These are phyloP conservation scores for Platycheirus rosarum DNA, from an alignment of 2,888 invertebrate species.

Conservation along the genomic window DNA sequence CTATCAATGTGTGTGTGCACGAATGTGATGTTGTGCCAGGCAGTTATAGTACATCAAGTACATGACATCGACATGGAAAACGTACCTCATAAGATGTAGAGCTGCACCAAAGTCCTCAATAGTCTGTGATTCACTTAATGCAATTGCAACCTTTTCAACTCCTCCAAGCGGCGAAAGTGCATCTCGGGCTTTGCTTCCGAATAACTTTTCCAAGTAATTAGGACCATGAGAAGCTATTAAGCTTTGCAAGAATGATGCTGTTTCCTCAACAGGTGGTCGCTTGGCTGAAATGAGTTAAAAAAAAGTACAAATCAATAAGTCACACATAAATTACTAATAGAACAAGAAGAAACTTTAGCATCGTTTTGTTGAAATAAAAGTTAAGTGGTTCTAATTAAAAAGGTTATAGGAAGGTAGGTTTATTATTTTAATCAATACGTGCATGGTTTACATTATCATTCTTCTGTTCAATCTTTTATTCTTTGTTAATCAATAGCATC, in stretches of 20 bases:
- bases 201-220: conserved; percentile 97
- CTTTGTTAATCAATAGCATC: too few species aligned
- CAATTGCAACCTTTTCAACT: conserved; percentile 97
- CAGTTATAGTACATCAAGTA: neutral
- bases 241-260: conserved; percentile 96
- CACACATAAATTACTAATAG: neutral
- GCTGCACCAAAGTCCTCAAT: conserved; percentile 92
- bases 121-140: conserved; percentile 95
- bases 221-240: conserved; percentile 97
- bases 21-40: neutral
- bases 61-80: neutral
- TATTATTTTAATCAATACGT: too few species aligned
- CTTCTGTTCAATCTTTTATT: too few species aligned
- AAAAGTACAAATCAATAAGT: conserved; percentile 48
- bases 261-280: conserved; percentile 98
- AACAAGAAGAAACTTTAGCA: too few species aligned
- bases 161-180: conserved; percentile 96
- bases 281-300: conserved; percentile 87
- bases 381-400: conserved; percentile 21
- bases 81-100: conserved; percentile 82
- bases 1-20: neutral
- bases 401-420: neutral
- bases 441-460: too few species aligned
- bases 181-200: conserved; percentile 96
- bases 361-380: neutral